phyloP scores from a whole-genome alignment of 1,140 invertebrate genomes.

The Drosophila triauraria region DNA sequence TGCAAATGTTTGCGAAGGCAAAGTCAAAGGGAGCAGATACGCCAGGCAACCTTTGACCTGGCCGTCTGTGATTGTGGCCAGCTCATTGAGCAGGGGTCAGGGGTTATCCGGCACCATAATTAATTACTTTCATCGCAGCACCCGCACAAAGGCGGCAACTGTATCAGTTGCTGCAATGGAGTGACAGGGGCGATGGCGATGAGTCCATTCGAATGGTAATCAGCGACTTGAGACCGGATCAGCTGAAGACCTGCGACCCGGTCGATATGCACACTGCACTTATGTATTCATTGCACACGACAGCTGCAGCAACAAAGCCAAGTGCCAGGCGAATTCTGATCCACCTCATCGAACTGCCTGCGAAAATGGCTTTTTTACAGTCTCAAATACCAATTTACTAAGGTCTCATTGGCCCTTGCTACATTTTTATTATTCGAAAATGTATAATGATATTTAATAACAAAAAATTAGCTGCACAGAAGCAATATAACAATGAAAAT shows the following conservation, averaged over 20 bases:
- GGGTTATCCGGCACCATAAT: slow-evolving; percentile 29
- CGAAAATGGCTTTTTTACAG: neutral
- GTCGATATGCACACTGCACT: slow-evolving; percentile 50
- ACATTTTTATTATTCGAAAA: no score
- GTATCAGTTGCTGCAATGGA: slow-evolving; percentile 7
- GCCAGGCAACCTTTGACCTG: slow-evolving; percentile 20
- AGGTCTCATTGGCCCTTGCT: no score
- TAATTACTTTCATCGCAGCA: slow-evolving; percentile 35
- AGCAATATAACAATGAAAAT: no score
- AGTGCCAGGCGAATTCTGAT: neutral
- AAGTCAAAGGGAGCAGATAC: slow-evolving; percentile 14
- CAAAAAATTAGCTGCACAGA: no score
- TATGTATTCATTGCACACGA: slow-evolving; percentile 67
- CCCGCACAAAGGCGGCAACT: slow-evolving; percentile 29
- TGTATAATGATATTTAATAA: no score
- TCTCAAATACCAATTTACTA: neutral
- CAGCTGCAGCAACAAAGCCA: slow-evolving; percentile 53
- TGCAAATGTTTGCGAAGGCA: slow-evolving; percentile 27
- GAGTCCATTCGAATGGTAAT: slow-evolving; percentile 36
- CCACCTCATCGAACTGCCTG: neutral
- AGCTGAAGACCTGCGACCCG: slow-evolving; percentile 13
- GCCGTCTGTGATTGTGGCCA: slow-evolving; percentile 22
- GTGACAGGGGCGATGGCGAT: slow-evolving; percentile 4
- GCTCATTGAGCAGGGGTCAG: slow-evolving; percentile 9
- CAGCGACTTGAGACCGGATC: slow-evolving; percentile 19